Conservation (phyloP, 2,797 vertebrate genomes). For the Enteromius fasciolatus region DNA sequence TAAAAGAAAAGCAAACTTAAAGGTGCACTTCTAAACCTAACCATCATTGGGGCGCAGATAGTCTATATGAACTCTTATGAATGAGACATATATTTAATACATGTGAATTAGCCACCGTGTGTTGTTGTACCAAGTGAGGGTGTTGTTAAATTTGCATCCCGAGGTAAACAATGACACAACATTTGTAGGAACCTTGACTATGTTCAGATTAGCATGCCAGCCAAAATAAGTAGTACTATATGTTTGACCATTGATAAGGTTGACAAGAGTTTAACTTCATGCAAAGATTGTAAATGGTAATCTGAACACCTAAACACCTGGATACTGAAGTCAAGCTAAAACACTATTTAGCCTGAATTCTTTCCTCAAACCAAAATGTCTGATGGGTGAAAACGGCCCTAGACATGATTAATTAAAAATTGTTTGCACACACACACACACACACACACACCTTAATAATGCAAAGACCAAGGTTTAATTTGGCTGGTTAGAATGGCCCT, state of each 20-base stretch:
- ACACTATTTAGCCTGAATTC: neutral
- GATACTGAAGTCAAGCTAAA: neutral
- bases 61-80: neutral
- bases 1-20: neutral
- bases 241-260: neutral
- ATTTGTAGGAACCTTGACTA: neutral
- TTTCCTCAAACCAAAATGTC: neutral
- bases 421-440: neutral
- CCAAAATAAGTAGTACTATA: neutral
- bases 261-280: neutral
- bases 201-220: neutral
- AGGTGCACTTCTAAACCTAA: neutral
- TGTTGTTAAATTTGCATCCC: neutral
- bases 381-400: no score
- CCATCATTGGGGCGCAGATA: neutral
- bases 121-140: no score
- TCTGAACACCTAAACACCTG: neutral
- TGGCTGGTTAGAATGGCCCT: neutral
- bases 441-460: no score
- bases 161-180: neutral
- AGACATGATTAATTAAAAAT: neutral
- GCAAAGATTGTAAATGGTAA: neutral
- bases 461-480: neutral
- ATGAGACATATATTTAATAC: neutral
- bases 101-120: neutral